Base-by-base conservation (phyloP, 2,113 vertebrate genomes). In the Prolemur simus region DNA sequence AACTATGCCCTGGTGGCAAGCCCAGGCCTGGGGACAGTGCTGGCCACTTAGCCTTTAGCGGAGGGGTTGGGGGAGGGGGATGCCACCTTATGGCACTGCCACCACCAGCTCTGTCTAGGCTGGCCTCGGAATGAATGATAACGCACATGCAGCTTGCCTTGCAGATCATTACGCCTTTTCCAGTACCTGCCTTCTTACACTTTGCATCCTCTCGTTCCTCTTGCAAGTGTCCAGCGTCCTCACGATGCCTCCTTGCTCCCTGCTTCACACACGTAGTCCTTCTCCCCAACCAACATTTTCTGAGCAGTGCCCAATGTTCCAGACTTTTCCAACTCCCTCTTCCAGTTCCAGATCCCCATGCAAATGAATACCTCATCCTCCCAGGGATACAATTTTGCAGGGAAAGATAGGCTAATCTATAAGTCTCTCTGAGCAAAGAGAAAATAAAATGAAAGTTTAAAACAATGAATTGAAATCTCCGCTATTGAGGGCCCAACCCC, bases 151-250 rank as follows among this genome's bases (percentile, higher is more conserved):
- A 58, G 37, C 39, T 76, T 15, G 21, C 18, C 34, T 68, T 39
- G 49, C 20, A 7, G 21, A 4, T n/a, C 21, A 15, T 21, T 12
- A 29, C 4, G 29, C 6, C 14, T 76, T 60, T 49, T 76, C 49
- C 20, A 20, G 34, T 3, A 8, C n/a, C 3, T 42, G 15, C 39
- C 6, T 17, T 17, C 11, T 27, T 86, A 10, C 25, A 12, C 49
- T 34, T 23, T 12, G 3, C 32, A 15, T 20, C 23, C 42, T 71
- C 20, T 69, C 54, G 45, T 52, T n/a, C 34, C 39, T 27, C 3
- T 4, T 56, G 4, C 18, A 27, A 10, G 5, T 20, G 12, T 29
- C 23, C 23, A 39, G 17, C 0, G 0, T 27, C 49, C 1, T 47
- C 45, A 25, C 0, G 10, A 2, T 4, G 21, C 8, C 32, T 39